Conservation (phyloP, 1,140 invertebrate species). For the Heliconius nattereri region DNA sequence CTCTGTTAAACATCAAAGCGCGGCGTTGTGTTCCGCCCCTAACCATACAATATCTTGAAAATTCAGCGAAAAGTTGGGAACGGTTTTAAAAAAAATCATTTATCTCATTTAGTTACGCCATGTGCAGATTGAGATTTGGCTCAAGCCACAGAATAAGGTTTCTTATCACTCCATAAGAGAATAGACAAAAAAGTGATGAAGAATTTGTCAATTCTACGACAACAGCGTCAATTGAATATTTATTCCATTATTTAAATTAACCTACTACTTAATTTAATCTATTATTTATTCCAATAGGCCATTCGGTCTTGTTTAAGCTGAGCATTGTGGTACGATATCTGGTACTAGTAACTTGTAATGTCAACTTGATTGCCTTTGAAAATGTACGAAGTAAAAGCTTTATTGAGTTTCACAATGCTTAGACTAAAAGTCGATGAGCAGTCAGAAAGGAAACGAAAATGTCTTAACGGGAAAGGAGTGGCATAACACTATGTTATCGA, state of each 20-base stretch:
- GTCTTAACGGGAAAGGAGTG: too few species aligned
- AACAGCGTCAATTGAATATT: background rate
- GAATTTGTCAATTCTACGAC: background rate
- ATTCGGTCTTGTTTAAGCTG: conserved; percentile 8
- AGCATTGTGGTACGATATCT: conserved; percentile 3
- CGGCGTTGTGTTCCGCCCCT: background rate
- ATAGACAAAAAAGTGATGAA: too few species aligned
- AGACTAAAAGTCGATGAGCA: too few species aligned
- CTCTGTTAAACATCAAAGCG: rapidly evolving
- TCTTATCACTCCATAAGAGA: too few species aligned
- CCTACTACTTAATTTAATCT: background rate
- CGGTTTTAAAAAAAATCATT: too few species aligned
- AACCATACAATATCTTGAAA: background rate
- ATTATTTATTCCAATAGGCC: background rate
- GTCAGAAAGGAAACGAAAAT: too few species aligned
- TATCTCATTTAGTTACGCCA: too few species aligned
- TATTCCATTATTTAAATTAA: too few species aligned
- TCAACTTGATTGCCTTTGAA: background rate
- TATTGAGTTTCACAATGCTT: background rate
- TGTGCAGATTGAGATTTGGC: too few species aligned
- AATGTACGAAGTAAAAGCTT: background rate
- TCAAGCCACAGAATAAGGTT: too few species aligned
- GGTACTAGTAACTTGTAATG: conserved; percentile 1
- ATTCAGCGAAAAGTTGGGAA: background rate
- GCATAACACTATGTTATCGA: too few species aligned